Evolutionary conservation across 2,797 vertebrate genomes (phyloP), one percentile per base, ranked within the genome.

Genomic region (Macropodus opercularis): DNA sequence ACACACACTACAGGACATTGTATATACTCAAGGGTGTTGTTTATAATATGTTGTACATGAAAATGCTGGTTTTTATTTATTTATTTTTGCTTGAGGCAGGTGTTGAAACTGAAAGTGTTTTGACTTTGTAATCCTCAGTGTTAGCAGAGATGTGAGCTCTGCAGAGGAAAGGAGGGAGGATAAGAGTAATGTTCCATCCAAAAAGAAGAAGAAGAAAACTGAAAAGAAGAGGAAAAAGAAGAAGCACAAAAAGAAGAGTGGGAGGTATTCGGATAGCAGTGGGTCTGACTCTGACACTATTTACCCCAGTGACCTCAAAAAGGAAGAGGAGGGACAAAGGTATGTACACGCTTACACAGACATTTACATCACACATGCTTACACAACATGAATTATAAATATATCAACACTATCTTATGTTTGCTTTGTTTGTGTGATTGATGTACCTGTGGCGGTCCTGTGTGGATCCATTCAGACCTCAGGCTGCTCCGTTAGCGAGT

Each of bases 161-260:
- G 43, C n/a, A 3, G 71, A 83, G 69, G 89, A 87, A 13, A 85
- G 81, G 40, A 22, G 9, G n/a, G 48, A 53, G 36, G 82, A 81
- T 12, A 67, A 76, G 2, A 47, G 57, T 35, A 17, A 63, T 6
- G 44, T 53, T 3, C 66, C 68, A 36, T 24, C 56, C 3, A 92
- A 84, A 67, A 92, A 88, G 69, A 95, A 90, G 87, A 91, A 84
- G 56, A 94, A 82, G 77, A 94, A 92, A 77, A 95, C 91, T 72
- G 91, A 94, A 69, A 94, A 92, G 84, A 95, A 93, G 48, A 94
- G 79, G 70, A 95, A 91, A 55, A 92, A 91, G 70, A 93, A 91
- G 44, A 93, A 91, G 29, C 89, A 66, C 24, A 95, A 90, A 84
- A 95, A 88, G 86, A 92, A 81, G 64, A 93, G 57, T 35, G 84